phyloP scores from a whole-genome alignment of 2,797 vertebrate species.

The Diplodus puntazzo region DNA sequence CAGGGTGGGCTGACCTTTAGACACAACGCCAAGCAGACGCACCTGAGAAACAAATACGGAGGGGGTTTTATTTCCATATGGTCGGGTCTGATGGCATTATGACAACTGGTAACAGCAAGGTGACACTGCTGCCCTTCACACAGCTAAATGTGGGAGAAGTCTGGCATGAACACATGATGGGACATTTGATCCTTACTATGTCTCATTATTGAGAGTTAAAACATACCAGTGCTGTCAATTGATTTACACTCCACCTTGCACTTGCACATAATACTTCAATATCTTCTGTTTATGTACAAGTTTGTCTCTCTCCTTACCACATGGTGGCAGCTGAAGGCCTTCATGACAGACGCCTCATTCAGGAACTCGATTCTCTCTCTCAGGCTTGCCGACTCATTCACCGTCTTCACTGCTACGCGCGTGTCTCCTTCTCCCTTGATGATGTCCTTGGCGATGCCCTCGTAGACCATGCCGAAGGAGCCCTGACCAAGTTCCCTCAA shows the following conservation, averaged over 20 bases:
- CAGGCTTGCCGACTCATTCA: conserved; percentile 95
- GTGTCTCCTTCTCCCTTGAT: conserved; percentile 92
- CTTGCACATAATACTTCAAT: not conserved
- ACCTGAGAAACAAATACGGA: conserved; percentile 83
- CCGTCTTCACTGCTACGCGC: conserved; percentile 94
- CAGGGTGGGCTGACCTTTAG: conserved; percentile 95
- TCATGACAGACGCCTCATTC: conserved; percentile 98
- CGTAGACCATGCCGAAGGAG: conserved; percentile 98
- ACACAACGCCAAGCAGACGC: conserved; percentile 95
- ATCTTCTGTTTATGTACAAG: not conserved
- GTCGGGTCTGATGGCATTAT: not conserved
- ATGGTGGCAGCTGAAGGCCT: conserved; percentile 97
- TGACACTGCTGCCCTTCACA: conserved; percentile 27
- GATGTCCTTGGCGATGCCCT: conserved; percentile 94
- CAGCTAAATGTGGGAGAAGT: not conserved
- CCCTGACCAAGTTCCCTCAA: conserved; percentile 95
- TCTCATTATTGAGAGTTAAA: conserved; percentile 7
- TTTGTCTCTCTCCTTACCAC: conserved; percentile 87
- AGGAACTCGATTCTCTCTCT: conserved; percentile 97
- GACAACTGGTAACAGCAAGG: not conserved
- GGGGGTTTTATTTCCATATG: not conserved
- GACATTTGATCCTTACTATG: conserved; percentile 9
- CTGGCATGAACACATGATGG: not conserved
- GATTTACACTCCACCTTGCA: conserved; percentile 1
- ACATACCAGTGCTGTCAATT: not conserved